A percentile compares a stretch with the other conserved stretches of the same genome.
phyloP scores from a whole-genome alignment of 2,797 vertebrate species.

The Eulemur mongoz region DNA sequence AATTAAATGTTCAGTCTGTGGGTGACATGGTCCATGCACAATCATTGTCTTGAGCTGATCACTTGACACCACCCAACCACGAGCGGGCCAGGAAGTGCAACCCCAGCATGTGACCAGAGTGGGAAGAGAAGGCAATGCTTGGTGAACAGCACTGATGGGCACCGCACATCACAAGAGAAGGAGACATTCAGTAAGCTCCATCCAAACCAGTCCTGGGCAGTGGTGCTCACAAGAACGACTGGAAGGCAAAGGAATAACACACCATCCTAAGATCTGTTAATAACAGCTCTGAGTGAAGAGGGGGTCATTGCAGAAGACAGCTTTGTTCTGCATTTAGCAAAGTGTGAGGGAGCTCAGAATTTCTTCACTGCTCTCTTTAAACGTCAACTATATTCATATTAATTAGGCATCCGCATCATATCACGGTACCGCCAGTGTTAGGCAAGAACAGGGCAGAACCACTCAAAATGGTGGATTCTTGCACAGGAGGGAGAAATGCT shows the following conservation, averaged over 20 bases:
- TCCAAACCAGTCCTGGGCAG: background rate
- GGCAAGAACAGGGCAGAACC: rapidly evolving
- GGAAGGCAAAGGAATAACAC: background rate
- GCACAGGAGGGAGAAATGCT: background rate
- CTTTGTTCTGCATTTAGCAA: background rate
- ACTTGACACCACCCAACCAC: background rate
- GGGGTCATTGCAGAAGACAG: background rate
- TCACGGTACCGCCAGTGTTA: background rate
- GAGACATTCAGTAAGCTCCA: background rate
- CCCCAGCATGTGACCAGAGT: background rate
- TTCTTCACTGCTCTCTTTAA: background rate
- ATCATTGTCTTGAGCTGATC: background rate
- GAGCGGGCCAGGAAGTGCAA: background rate
- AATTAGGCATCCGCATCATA: rapidly evolving
- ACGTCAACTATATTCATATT: background rate
- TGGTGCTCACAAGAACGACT: rapidly evolving
- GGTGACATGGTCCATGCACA: background rate
- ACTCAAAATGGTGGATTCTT: background rate
- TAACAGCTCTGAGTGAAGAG: background rate
- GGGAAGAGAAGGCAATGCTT: background rate
- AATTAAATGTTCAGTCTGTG: background rate
- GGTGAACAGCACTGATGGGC: background rate
- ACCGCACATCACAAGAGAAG: background rate
- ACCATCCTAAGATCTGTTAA: background rate
- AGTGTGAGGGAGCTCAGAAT: background rate